Evolutionary conservation across 2,797 vertebrate genomes (phyloP), one percentile per base, ranked within the genome.

Genomic region (Syndactyla subalaris): DNA sequence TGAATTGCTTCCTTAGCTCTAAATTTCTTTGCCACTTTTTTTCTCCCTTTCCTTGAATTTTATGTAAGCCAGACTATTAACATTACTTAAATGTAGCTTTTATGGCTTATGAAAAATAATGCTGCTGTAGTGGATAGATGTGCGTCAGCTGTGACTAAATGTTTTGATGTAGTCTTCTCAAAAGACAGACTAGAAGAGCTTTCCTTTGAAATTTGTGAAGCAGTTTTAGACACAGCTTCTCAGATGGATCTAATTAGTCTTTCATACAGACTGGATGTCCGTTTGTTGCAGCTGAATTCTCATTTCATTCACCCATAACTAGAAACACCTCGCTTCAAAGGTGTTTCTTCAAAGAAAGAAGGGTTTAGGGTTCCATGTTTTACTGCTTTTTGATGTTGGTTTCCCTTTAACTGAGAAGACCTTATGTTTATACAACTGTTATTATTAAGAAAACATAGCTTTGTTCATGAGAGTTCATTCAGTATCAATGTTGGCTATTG

Each of bases 191-290:
- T 94, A 94, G 96, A 90, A 97, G 94, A 97, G 95, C 95, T 97
- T 98, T 97, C 96, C 98, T 98, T 98, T 98, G 98, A 98, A 98
- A 98, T 97, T 98, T 97, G 98, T 98, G 98, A 97, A 97, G 97
- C 97, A 93, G 97, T 98, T 97, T 97, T 96, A 97, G 97, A 96
- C 96, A 96, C 95, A 94, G 97, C 96, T 97, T 97, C 97, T 98
- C 98, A 98, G 98, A 98, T 99, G 98, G 98, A 98, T 98, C 98
- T 98, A 98, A 99, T 99, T 98, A 98, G 98, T 97, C 97, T 97
- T 98, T 98, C 98, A 96, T 98, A 98, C 95, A 95, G 97, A 96
- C 97, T 98, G 97, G 97, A 98, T 98, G 98, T 98, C 98, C 97
- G 95, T 98, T 98, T 98, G 98, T 98, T 98, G 98, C 98, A 98